A percentile compares a stretch with the other conserved stretches of the same genome.
phyloP scores from a whole-genome alignment of 1,140 invertebrate species.

The Acromyrmex heyeri region DNA sequence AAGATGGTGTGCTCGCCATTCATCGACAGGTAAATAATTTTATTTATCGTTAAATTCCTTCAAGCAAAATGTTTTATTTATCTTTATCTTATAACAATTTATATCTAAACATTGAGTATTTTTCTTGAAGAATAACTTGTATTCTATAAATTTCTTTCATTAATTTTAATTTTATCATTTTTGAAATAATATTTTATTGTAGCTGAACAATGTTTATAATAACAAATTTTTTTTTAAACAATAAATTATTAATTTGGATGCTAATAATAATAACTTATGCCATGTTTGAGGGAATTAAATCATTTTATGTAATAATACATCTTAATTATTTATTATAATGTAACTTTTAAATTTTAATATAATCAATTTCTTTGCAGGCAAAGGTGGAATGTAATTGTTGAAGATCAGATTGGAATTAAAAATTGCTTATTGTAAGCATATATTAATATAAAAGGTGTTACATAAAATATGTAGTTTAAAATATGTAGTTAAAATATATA shows the following conservation, averaged over 20 bases:
- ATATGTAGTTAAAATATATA: background rate
- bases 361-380: conserved; percentile 53
- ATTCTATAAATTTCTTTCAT: conserved; percentile 4
- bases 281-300: background rate
- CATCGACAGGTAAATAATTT: conserved; percentile 82
- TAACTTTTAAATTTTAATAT: background rate
- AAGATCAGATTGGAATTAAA: background rate
- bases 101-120: background rate
- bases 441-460: background rate
- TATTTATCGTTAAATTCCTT: background rate
- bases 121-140: background rate
- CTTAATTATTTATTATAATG: background rate
- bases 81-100: background rate
- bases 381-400: background rate
- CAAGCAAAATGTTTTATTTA: background rate
- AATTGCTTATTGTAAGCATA: background rate
- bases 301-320: background rate
- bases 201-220: background rate
- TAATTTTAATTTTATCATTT: background rate
- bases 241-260: background rate
- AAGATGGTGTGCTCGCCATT: conserved; percentile 90
- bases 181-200: background rate
- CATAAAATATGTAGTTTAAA: background rate
- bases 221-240: background rate
- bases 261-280: background rate